These are phyloP conservation scores for Danaus chrysippus DNA, from an alignment of 2,888 invertebrate genomes.

Conservation along the genomic window DNA sequence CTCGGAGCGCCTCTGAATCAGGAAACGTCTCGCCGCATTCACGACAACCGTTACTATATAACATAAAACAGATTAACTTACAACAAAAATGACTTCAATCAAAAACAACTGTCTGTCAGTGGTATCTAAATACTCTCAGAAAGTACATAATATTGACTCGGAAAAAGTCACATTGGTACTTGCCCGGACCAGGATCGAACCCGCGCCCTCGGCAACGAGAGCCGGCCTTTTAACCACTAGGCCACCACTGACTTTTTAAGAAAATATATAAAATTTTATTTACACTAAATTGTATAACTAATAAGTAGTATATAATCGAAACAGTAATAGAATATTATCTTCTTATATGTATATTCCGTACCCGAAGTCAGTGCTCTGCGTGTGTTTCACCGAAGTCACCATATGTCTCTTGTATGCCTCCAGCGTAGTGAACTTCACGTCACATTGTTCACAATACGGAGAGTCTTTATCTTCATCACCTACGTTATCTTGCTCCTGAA, in stretches of 20 bases:
- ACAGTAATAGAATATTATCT: no score
- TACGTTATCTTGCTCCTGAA: conserved; percentile 34
- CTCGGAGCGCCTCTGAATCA: conserved; percentile 50
- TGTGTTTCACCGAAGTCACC: conserved; percentile 62
- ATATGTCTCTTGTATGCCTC: conserved; percentile 67
- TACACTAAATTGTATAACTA: no score
- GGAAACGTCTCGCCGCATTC: conserved; percentile 60
- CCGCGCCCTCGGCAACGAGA: no score
- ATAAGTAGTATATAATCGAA: background rate
- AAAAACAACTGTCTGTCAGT: no score
- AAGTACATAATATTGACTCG: no score
- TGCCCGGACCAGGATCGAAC: no score
- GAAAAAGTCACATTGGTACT: no score
- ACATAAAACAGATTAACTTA: background rate
- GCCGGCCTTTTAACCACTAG: no score
- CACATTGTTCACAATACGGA: conserved; percentile 61
- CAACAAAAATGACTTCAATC: no score
- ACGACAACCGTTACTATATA: conserved; percentile 55
- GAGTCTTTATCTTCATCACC: conserved; percentile 37
- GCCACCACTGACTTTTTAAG: no score
- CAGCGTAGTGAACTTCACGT: conserved; percentile 58
- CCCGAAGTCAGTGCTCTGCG: conserved; percentile 49
- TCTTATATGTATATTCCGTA: conserved; percentile 41
- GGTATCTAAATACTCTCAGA: no score
- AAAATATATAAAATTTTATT: no score